Percentiles rank a stretch among this genome's conserved stretches.
Conservation (phyloP, 2,797 vertebrate genomes). For the Amblyraja radiata region DNA sequence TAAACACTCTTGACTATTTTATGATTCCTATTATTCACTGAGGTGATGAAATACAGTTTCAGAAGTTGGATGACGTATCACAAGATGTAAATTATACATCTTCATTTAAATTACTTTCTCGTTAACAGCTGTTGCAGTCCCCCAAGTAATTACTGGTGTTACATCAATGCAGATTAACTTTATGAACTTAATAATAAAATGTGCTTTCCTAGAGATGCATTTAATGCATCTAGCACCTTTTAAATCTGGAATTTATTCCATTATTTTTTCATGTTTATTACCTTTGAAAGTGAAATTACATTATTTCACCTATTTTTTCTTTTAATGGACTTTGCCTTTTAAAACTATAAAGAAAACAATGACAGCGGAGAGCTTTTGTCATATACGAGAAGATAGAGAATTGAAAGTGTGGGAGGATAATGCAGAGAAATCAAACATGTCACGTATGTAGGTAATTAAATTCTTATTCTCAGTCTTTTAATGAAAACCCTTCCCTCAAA, state of each 20-base stretch:
- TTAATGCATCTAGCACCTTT: background rate
- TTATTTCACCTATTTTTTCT: background rate
- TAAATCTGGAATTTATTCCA: background rate
- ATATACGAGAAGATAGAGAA: background rate
- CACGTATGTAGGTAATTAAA: conserved; percentile 6
- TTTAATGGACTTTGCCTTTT: background rate
- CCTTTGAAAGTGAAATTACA: background rate
- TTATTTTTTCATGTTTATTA: background rate
- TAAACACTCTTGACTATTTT: background rate
- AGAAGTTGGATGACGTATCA: background rate
- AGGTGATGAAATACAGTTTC: background rate
- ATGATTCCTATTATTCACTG: background rate
- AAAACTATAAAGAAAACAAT: background rate
- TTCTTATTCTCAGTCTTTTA: conserved; percentile 8
- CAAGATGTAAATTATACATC: background rate
- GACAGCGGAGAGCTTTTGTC: background rate
- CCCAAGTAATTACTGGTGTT: background rate
- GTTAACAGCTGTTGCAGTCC: background rate
- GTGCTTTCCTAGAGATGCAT: background rate
- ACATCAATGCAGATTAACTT: background rate
- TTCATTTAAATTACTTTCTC: conserved; percentile 24
- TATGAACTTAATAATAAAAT: background rate
- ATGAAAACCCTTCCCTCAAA: conserved; percentile 23
- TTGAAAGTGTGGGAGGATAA: conserved; percentile 4
- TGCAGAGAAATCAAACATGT: background rate